A percentile compares a stretch with the other conserved stretches of the same genome.
phyloP scores from a whole-genome alignment of 1,140 invertebrate genomes.

The Leptinotarsa lineolata region DNA sequence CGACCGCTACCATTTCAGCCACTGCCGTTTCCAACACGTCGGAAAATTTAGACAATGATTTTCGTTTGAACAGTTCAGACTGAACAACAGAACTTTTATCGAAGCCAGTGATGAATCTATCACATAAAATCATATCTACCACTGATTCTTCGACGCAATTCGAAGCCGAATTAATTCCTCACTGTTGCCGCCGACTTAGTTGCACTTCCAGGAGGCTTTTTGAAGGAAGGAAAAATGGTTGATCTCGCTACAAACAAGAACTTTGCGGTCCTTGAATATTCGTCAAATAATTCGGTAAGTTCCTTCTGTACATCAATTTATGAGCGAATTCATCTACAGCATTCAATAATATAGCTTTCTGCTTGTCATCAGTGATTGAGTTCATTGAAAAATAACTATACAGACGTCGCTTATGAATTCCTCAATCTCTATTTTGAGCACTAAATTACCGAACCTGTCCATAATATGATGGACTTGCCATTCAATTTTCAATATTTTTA shows the following conservation, averaged over 20 bases:
- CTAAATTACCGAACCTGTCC: conserved; percentile 25
- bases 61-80: neutral
- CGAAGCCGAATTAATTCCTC: conserved; percentile 19
- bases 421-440: conserved; percentile 22
- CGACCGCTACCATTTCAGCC: conserved; percentile 10
- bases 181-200: conserved; percentile 28
- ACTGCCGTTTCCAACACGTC: conserved; percentile 10
- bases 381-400: conserved; percentile 23
- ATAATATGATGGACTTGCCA: conserved; percentile 8
- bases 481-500: too few relatives aligned
- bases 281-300: conserved; percentile 20
- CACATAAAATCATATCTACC: conserved; percentile 7
- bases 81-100: conserved; percentile 8
- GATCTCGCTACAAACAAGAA: conserved; percentile 18
- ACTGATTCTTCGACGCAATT: conserved; percentile 13
- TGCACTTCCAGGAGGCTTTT: conserved; percentile 8
- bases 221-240: conserved; percentile 26
- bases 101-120: conserved; percentile 24
- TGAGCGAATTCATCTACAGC: conserved; percentile 24
- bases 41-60: neutral
- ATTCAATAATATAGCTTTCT: conserved; percentile 24
- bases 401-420: conserved; percentile 21
- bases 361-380: conserved; percentile 15
- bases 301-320: conserved; percentile 27
- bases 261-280: conserved; percentile 19